phyloP scores from a whole-genome alignment of 2,797 vertebrate species.

The Trachurus trachurus region DNA sequence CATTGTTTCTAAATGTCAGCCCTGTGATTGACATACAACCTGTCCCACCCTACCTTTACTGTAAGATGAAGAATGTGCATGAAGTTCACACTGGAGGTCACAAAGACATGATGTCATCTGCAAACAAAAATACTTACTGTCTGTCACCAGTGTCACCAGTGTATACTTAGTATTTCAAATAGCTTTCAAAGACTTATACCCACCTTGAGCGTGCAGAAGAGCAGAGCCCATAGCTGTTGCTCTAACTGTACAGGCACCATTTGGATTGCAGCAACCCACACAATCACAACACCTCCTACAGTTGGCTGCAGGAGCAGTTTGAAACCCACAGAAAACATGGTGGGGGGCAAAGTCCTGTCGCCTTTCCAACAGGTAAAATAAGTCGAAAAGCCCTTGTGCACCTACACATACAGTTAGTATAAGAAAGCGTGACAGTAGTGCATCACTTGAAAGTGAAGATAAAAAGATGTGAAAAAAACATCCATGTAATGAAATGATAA shows the following conservation, averaged over 20 bases:
- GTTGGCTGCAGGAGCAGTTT: constrained; percentile 18
- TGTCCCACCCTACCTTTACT: too few species aligned
- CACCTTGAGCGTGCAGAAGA: constrained; percentile 33
- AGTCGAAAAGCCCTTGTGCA: neutral
- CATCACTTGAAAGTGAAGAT: too few species aligned
- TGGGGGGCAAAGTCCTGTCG: constrained; percentile 16
- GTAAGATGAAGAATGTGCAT: neutral
- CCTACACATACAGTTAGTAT: neutral
- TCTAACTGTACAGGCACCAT: constrained; percentile 25
- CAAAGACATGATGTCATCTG: neutral
- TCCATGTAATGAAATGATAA: too few species aligned
- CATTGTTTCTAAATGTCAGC: too few species aligned
- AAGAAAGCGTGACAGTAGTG: neutral
- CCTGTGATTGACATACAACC: too few species aligned
- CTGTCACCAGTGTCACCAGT: neutral
- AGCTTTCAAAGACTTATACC: constrained; percentile 9
- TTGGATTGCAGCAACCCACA: constrained; percentile 23
- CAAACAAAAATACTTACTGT: neutral
- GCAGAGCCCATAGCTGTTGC: constrained; percentile 31
- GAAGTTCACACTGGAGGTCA: neutral
- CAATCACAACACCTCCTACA: constrained; percentile 27
- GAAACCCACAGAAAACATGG: constrained; percentile 32
- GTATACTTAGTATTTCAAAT: too few species aligned
- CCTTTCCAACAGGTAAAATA: constrained; percentile 28
- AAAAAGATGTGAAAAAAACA: too few species aligned